These are phyloP conservation scores for Pimpla rufipes DNA, from an alignment of 2,888 invertebrate genomes.

Conservation along the genomic window DNA sequence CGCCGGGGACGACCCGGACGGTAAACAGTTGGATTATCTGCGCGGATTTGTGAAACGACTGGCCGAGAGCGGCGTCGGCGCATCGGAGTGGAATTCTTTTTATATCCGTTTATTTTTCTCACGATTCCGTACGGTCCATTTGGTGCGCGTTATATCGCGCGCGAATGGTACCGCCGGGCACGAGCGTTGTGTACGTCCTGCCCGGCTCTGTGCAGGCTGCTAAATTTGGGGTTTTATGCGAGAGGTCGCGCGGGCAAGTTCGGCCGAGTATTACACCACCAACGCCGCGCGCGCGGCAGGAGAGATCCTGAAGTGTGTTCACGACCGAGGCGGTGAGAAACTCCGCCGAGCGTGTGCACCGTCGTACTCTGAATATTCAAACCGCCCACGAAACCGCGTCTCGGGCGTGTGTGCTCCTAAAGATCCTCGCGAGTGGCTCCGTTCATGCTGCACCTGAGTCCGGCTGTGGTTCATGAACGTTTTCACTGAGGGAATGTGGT, in stretches of 20 bases:
- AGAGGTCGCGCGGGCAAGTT: slow-evolving; percentile 58
- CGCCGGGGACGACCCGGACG: slow-evolving; percentile 65
- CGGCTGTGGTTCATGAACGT: neutral
- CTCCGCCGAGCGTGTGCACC: neutral
- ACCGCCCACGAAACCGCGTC: slow-evolving; percentile 37
- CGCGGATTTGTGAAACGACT: slow-evolving; percentile 69
- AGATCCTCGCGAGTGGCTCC: neutral
- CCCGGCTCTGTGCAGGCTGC: slow-evolving; percentile 59
- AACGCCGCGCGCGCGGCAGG: neutral
- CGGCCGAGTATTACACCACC: slow-evolving; percentile 50
- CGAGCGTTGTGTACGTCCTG: slow-evolving; percentile 49
- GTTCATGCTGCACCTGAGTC: slow-evolving; percentile 15
- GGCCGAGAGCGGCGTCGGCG: slow-evolving; percentile 1
- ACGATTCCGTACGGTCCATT: slow-evolving; percentile 60
- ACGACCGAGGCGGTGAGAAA: slow-evolving; percentile 44
- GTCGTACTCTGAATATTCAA: slow-evolving; percentile 45
- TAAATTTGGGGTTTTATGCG: slow-evolving; percentile 68
- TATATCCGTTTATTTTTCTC: slow-evolving; percentile 65
- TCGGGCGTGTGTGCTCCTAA: neutral
- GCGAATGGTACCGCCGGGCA: slow-evolving; percentile 6
- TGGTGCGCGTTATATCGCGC: slow-evolving; percentile 15
- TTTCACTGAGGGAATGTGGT: neutral
- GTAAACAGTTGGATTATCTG: slow-evolving; percentile 82
- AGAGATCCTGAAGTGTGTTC: slow-evolving; percentile 54
- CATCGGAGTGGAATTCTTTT: slow-evolving; percentile 58